Evolutionary conservation across 2,113 vertebrate genomes (phyloP).

Genomic region (Phrynocephalus versicolor): DNA sequence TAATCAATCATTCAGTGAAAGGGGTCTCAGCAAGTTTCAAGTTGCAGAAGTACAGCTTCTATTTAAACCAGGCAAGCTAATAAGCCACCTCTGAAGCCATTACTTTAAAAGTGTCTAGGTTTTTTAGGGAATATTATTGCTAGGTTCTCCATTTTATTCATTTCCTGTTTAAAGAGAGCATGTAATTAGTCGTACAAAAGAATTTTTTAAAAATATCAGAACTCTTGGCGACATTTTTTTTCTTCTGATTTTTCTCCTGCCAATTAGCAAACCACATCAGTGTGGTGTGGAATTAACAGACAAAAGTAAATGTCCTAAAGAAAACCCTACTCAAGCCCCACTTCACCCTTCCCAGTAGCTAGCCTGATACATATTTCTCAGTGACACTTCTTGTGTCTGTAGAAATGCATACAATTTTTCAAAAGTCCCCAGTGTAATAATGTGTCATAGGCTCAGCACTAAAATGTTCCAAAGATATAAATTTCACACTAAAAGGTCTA

Average conservation of each 20-base stretch:
- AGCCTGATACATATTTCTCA: slow-evolving; percentile 68
- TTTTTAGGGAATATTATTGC: slow-evolving; percentile 82
- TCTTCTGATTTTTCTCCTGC: slow-evolving; percentile 79
- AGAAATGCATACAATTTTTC: slow-evolving; percentile 71
- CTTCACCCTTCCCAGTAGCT: slow-evolving; percentile 58
- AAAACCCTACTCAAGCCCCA: slow-evolving; percentile 59
- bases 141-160: slow-evolving; percentile 58
- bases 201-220: slow-evolving; percentile 80
- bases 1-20: slow-evolving; percentile 59
- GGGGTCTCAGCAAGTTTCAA: slow-evolving; percentile 58
- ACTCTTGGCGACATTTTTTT: slow-evolving; percentile 76
- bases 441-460: slow-evolving; percentile 78
- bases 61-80: slow-evolving; percentile 63
- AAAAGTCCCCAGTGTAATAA: slow-evolving; percentile 82
- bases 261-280: slow-evolving; percentile 79
- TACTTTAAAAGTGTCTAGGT: slow-evolving; percentile 81
- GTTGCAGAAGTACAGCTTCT: slow-evolving; percentile 65
- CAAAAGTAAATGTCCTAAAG: slow-evolving; percentile 71
- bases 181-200: slow-evolving; percentile 80
- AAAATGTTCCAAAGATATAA: slow-evolving; percentile 84
- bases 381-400: slow-evolving; percentile 72
- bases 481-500: slow-evolving; percentile 79
- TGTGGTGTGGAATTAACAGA: slow-evolving; percentile 74
- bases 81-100: slow-evolving; percentile 77
- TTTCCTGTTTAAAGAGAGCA: slow-evolving; percentile 79